phyloP scores from a whole-genome alignment of 2,113 vertebrate species.

The Oreocharis arfaki region DNA sequence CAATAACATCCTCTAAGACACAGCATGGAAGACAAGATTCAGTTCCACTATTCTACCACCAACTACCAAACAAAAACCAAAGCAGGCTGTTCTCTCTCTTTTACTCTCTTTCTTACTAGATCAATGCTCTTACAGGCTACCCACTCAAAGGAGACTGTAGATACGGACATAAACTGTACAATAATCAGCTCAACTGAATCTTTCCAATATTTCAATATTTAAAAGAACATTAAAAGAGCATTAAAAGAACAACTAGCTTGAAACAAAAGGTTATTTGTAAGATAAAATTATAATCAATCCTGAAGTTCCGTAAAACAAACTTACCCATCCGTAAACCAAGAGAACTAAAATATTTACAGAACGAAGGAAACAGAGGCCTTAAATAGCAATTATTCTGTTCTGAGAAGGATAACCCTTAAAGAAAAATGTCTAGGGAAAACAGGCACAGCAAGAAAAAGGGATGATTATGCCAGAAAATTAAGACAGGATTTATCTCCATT shows the following conservation, averaged over 20 bases:
- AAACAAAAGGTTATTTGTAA: background rate
- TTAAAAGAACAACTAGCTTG: background rate
- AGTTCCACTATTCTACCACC: background rate
- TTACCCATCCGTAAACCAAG: background rate
- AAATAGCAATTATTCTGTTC: background rate
- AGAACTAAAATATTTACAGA: background rate
- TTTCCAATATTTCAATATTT: background rate
- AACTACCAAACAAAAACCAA: background rate
- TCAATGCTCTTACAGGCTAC: background rate
- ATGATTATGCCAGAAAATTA: background rate
- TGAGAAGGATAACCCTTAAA: background rate
- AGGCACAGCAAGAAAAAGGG: background rate
- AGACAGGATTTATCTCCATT: background rate
- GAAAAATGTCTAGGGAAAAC: background rate
- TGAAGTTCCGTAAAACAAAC: background rate
- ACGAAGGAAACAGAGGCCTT: background rate
- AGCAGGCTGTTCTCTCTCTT: background rate
- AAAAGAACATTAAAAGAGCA: too few relatives aligned
- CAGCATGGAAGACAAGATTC: background rate
- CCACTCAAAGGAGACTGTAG: background rate
- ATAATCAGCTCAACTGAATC: background rate
- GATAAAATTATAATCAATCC: background rate
- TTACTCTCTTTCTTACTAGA: background rate
- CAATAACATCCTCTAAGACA: background rate
- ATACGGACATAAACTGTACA: background rate